Evolutionary conservation across 2,797 vertebrate species (phyloP).

Genomic region (Acanthurus lineatus): DNA sequence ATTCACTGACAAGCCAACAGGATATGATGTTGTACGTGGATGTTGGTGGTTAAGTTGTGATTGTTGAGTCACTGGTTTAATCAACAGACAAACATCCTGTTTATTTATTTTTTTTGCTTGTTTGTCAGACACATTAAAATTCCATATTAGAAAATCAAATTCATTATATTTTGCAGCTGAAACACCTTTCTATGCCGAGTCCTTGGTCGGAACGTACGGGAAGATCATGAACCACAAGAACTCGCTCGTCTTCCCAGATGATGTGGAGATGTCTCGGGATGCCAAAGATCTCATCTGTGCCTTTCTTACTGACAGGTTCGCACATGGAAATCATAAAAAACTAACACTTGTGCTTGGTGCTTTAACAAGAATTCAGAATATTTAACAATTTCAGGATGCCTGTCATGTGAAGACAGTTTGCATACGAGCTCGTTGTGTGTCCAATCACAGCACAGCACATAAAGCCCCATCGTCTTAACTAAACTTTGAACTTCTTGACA

Average conservation of each 20-base stretch:
- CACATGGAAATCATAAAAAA: not conserved
- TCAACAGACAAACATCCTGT: not conserved
- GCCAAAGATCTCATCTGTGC: constrained; percentile 96
- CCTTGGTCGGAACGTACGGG: constrained; percentile 96
- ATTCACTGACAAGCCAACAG: not conserved
- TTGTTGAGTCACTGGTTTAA: not conserved
- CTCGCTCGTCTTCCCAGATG: constrained; percentile 92
- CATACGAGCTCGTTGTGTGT: too few species aligned
- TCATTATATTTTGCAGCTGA: constrained; percentile 86
- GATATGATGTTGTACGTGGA: not conserved
- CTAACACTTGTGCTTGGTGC: not conserved
- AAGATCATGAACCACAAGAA: constrained; percentile 99
- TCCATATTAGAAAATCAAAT: not conserved
- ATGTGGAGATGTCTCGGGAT: constrained; percentile 92
- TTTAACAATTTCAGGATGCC: constrained; percentile 5
- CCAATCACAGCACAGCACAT: not conserved
- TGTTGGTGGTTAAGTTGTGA: not conserved
- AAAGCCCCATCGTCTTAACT: not conserved
- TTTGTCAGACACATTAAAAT: not conserved
- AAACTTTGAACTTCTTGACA: not conserved
- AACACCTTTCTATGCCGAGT: constrained; percentile 98
- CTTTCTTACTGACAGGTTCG: constrained; percentile 95
- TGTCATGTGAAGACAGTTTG: not conserved
- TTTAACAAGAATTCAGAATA: constrained; percentile 16
- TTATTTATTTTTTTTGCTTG: not conserved